Evolutionary conservation across 2,113 vertebrate species (phyloP).

Genomic region (Phaethon lepturus): DNA sequence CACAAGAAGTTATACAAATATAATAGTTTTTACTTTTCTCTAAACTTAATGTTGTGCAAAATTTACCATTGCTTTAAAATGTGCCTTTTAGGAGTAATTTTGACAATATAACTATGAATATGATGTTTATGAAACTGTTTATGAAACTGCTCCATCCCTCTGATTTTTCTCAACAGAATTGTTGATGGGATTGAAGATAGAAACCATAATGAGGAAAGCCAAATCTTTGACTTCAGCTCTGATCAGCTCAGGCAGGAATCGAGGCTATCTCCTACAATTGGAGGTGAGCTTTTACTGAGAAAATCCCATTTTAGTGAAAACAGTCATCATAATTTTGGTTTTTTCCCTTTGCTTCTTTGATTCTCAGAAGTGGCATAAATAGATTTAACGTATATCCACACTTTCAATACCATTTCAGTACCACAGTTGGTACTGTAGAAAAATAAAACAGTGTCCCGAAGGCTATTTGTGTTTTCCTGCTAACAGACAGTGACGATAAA

Average conservation of each 20-base stretch:
- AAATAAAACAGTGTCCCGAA: background rate
- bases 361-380: background rate
- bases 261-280: conserved; percentile 69
- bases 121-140: background rate
- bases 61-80: background rate
- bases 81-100: background rate
- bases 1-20: background rate
- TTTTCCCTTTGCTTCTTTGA: background rate
- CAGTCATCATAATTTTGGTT: background rate
- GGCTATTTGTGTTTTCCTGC: background rate
- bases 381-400: background rate
- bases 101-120: background rate
- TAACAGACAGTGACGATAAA: background rate
- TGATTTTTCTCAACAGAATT: conserved; percentile 71
- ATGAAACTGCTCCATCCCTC: background rate
- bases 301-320: background rate
- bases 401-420: background rate
- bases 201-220: conserved; percentile 74
- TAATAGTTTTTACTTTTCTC: background rate
- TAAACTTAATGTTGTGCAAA: background rate
- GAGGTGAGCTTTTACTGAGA: conserved; percentile 66
- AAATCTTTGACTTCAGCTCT: conserved; percentile 81
- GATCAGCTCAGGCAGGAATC: conserved; percentile 76
- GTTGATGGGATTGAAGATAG: conserved; percentile 84
- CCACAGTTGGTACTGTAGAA: background rate